Evolutionary conservation across 2,113 vertebrate genomes (phyloP).

Genomic region (Thunnus thynnus): DNA sequence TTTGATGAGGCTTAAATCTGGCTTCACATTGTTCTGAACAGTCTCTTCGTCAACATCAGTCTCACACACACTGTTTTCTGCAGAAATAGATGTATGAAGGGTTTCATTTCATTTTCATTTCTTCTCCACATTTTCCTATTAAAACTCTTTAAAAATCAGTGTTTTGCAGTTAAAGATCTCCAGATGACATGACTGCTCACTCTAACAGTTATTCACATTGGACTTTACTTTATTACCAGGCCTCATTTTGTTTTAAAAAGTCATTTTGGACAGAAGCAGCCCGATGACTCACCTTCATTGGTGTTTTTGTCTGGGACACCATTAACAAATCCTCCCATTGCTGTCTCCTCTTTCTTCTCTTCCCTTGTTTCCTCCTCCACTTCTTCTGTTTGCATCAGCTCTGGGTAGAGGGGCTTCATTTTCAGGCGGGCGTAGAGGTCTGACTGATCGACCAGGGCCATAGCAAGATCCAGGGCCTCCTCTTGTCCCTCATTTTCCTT

Average conservation of each 20-base stretch:
- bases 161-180: no score
- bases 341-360: slow-evolving; percentile 35
- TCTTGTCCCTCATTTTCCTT: slow-evolving; percentile 87
- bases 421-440: slow-evolving; percentile 89
- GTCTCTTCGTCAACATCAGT: neutral
- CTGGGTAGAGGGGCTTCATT: slow-evolving; percentile 91
- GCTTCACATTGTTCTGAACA: neutral
- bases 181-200: neutral
- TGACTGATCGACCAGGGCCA: slow-evolving; percentile 93
- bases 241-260: neutral
- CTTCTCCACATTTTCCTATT: neutral
- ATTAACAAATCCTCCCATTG: slow-evolving; percentile 35
- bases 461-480: slow-evolving; percentile 87
- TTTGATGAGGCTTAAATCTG: neutral
- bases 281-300: slow-evolving; percentile 37
- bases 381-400: slow-evolving; percentile 82
- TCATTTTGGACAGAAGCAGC: neutral
- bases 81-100: neutral
- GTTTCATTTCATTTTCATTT: no score
- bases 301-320: neutral
- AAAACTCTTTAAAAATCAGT: neutral
- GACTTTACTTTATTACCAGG: neutral
- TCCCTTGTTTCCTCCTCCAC: slow-evolving; percentile 57
- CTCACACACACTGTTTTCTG: slow-evolving; percentile 1
- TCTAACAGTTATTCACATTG: neutral